Evolutionary conservation across 2,797 vertebrate species (phyloP), one percentile per base, ranked within the genome.

Genomic region (Syndactyla subalaris): DNA sequence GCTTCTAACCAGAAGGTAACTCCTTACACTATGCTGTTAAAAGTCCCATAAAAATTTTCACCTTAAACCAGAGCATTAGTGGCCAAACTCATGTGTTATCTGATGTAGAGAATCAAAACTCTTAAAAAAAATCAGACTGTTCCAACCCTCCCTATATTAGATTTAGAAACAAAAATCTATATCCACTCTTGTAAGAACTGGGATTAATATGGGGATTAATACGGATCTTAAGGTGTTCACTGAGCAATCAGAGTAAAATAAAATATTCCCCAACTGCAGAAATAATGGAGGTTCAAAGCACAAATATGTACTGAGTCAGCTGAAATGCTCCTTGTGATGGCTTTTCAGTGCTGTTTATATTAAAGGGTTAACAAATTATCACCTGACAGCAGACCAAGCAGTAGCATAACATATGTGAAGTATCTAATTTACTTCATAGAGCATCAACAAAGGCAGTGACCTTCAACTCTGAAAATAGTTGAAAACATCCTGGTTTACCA

Each of bases 51-150:
- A 46, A 45, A 34, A 18, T 23, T 58, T 19, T 62, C 3, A 14
- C 41, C 27, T 79, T 73, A 70, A 70, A 62, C 6, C 22, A 34
- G 26, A 48, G 5, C 29, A 10, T 43, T 79, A 48, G 61, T 2
- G 4, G 39, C 19, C 1, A 4, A 70, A 57, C 5, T 46, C 1
- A 1, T 5, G 5, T 63, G 19, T n/a, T 85, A 16, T 14, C 23
- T 59, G 22, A 29, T 5, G 4, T 2, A 65, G 22, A 78, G 34
- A 51, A 71, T 19, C 7, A 34, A 74, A 85, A 71, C 4, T 34
- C 22, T 1, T 7, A 36, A 36, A 30, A 38, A 86, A 92, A 88
- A 27, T 14, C 10, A 13, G 30, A 4, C 10, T 65, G 14, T 57
- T 71, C 34, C 23, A 58, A 24, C 17, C 7, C 29, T 71, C 26